Base-by-base conservation (phyloP, 2,113 vertebrate genomes). In the Chloebia gouldiae region DNA sequence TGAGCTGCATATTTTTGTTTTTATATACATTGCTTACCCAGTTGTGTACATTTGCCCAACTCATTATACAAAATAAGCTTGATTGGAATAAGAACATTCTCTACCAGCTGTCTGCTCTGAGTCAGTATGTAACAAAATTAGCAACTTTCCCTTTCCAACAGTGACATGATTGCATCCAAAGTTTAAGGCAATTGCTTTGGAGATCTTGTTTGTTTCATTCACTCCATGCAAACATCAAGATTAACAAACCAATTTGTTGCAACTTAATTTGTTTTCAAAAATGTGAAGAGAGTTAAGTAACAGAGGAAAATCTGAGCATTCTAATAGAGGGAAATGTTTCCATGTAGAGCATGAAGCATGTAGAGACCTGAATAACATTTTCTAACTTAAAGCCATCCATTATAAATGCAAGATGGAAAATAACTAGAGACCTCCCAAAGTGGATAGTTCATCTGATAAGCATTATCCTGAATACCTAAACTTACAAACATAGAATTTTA, bases 81-180 rank as follows among this genome's bases (percentile, higher is more conserved):
- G 97, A 96, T 97, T 97, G 94, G 93, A 95, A 85, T 92, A 94
- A 94, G 96, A 97, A 96, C 95, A 94, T 95, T 95, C 88, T 95
- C 94, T 94, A 92, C 96, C 96, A 97, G 96, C 96, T 97, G 95
- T 93, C 93, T 96, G 93, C 93, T 97, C 90, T 96, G 96, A 96
- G 94, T 96, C 93, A 95, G 95, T 91, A 71, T 88, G 93, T 44
- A 96, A 92, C 94, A 95, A 95, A 96, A 96, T 97, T 96, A 97
- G 95, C 94, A 96, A 95, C 92, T 96, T 96, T 95, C 91, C 95
- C 87, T 92, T 95, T 95, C 94, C 83, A 95, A 91, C 94, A 93
- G 95, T 81, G 92, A 91, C 81, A 66, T 93, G 94, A 96, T 96
- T 97, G 88, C 94, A 96, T 96, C 92, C 88, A 90, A 94, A 96